Evolutionary conservation across 2,113 vertebrate genomes (phyloP).

Genomic region (Globicephala melas): DNA sequence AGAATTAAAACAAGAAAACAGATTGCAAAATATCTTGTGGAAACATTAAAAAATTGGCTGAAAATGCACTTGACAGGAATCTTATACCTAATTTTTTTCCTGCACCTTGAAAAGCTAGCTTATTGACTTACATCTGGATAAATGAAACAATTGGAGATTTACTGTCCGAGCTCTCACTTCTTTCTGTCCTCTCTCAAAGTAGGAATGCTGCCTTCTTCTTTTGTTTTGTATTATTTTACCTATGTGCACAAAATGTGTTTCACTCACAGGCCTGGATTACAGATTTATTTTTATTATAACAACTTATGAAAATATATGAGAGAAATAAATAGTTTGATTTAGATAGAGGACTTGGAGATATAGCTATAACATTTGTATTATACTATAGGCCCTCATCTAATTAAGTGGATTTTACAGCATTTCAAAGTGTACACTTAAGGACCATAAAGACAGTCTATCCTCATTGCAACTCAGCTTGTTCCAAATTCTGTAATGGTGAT

Average conservation of each 20-base stretch:
- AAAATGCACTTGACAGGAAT: neutral
- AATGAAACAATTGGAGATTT: neutral
- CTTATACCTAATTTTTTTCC: neutral
- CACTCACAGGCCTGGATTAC: neutral
- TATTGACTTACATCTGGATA: neutral
- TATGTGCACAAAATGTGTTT: neutral
- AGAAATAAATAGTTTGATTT: constrained; percentile 1
- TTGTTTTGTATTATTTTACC: neutral
- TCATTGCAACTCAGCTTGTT: neutral
- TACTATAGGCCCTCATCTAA: neutral
- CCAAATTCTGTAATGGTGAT: neutral
- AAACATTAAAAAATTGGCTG: constrained; percentile 12
- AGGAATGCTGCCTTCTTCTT: neutral
- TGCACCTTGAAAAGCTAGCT: neutral
- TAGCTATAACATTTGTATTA: neutral
- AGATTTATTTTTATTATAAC: neutral
- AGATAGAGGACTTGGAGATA: neutral
- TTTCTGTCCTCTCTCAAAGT: neutral
- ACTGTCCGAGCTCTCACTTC: neutral
- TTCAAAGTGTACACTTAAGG: neutral
- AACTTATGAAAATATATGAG: neutral
- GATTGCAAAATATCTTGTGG: neutral
- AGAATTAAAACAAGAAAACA: constrained; percentile 36
- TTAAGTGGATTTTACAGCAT: neutral
- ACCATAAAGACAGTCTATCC: neutral